Evolutionary conservation across 37 sponge, comb jelly and placozoan species (phyloP), one percentile per base, ranked within the genome.

Genomic region (Cliona cf. orientalis): DNA sequence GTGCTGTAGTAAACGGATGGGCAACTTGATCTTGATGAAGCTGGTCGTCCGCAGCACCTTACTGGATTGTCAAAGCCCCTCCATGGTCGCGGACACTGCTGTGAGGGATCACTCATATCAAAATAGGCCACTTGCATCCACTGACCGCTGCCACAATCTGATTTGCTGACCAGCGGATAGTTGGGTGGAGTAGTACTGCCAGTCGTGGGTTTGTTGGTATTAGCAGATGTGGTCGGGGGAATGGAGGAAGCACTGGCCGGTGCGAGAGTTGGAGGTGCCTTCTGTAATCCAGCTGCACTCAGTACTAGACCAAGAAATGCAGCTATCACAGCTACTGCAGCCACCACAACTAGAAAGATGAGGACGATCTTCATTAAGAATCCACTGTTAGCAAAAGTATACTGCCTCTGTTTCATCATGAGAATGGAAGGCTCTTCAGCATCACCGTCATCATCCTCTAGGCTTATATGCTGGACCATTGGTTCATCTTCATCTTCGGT

Each of bases 71-170:
- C 36, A 35, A 42, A 43, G 28, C 12, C 36, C 26, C 67, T 79
- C 49, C 61, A 79, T 36, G 41, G 46, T 42, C 36, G 4, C 2
- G 79, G 79, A 35, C 79, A 79, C 32, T 25, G 17, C 36, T 63
- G 64, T 32, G 7, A 34, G 34, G 56, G 49, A n/a, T 79, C 79
- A 3, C 58, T 33, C 67, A 79, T 79, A 49, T 63, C 49, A 33
- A 66, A 46, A 32, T 44, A 63, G 55, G 79, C 79, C 42, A 75
- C 25, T 59, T 61, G 57, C 36, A 28, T 58, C 76, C 76, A 75
- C 53, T 49, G 53, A 9, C 53, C 53, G 53, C 39, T 69, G 3
- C 53, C 53, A 49, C 53, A 49, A 9, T 49, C 53, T 49, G 53
- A 49, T 49, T 49, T 49, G 9, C 14, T 19, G 9, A 49, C 53